Evolutionary conservation across 2,888 invertebrate species (phyloP), one percentile per base, ranked within the genome.

Genomic region (Germaria angustata): DNA sequence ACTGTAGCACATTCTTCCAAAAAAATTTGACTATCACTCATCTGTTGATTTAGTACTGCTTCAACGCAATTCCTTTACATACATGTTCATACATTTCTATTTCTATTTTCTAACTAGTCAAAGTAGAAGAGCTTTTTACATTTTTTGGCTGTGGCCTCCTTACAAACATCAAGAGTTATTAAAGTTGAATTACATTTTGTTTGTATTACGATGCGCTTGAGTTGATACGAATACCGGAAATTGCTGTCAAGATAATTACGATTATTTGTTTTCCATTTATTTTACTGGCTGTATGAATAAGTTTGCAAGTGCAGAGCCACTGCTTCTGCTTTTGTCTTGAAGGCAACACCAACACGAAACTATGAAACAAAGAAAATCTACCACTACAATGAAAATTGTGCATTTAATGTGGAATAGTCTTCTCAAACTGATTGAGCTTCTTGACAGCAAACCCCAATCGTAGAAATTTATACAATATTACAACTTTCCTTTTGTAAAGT

Each of bases 221-320:
- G 88, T 89, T 88, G 87, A 87, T 87, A 88, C 89, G 88, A 89
- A 90, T 89, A 86, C 90, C 90, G 90, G 90, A 90, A 90, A 90
- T 90, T 90, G 90, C 90, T 90, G 90, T 90, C 90, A 90, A 90
- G 90, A 89, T 90, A 90, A 90, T 90, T 90, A 89, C 89, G 89
- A 88, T 89, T 89, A 89, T 89, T 89, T 89, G 88, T 88, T 89
- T 89, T 87, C 78, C 77, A 68, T 57, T 76, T 73, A 61, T 32
- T 63, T 61, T 55, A 46, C 28, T 72, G 77, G 34, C 66, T 59
- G 13, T 49, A 63, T 46, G 39, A 49, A 57, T 22, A 49, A 65
- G 13, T 44, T 55, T 65, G 39, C 46, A 65, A 71, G 46, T 57
- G 28, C 20, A 71, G 36, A 55, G 22, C 59, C 22, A 36, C 9